Conservation (phyloP, 2,888 invertebrate species). For the Thecophora atra region DNA sequence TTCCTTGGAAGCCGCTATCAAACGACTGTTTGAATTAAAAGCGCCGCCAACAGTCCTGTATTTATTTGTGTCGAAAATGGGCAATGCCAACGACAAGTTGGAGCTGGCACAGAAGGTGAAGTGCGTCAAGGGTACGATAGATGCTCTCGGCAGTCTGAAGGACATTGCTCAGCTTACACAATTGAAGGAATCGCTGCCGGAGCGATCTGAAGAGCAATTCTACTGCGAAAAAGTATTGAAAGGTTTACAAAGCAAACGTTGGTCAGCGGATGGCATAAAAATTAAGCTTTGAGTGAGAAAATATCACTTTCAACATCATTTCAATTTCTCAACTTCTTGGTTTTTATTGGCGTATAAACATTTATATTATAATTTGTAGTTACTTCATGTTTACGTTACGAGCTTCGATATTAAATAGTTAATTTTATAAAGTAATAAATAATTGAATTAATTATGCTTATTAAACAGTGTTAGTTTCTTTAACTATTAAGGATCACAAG, state of each 20-base stretch:
- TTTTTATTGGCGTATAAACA: conserved; percentile 27
- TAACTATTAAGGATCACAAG: conserved; percentile 55
- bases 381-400: not conserved
- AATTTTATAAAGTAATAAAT: conserved; percentile 20
- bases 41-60: conserved; percentile 62
- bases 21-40: conserved; percentile 57
- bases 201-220: conserved; percentile 74
- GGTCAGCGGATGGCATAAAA: conserved; percentile 63
- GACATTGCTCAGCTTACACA: conserved; percentile 59
- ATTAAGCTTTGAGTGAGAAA: conserved; percentile 53
- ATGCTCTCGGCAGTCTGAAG: conserved; percentile 61
- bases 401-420: not conserved
- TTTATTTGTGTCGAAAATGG: conserved; percentile 60
- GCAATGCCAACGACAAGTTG: conserved; percentile 58
- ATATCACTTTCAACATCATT: not conserved
- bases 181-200: conserved; percentile 55
- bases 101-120: conserved; percentile 59
- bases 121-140: conserved; percentile 60
- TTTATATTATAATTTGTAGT: conserved; percentile 20
- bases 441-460: conserved; percentile 47
- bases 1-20: conserved; percentile 59
- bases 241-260: conserved; percentile 60
- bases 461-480: conserved; percentile 38
- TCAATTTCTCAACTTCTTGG: not conserved
- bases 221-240: conserved; percentile 77